These are phyloP conservation scores for Artibeus jamaicensis DNA, from an alignment of 2,797 vertebrate species.

Conservation along the genomic window DNA sequence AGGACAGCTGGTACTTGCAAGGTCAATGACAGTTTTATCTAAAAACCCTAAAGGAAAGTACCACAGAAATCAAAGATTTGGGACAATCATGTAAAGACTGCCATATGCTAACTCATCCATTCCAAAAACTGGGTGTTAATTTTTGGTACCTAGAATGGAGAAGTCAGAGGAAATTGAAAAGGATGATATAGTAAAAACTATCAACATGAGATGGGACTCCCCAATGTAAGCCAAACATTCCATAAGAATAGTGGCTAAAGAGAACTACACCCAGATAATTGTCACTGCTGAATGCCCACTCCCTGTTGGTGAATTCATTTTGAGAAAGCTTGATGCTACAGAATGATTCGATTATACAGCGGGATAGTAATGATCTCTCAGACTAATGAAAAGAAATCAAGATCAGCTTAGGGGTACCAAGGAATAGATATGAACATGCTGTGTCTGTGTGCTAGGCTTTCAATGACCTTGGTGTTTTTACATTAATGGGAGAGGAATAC, in stretches of 20 bases:
- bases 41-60: conserved; percentile 80
- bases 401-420: conserved; percentile 37
- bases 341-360: conserved; percentile 65
- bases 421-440: conserved; percentile 33
- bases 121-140: conserved; percentile 58
- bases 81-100: conserved; percentile 76
- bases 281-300: conserved; percentile 68
- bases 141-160: conserved; percentile 64
- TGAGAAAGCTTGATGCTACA: conserved; percentile 71
- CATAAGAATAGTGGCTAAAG: conserved; percentile 63
- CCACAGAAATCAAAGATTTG: conserved; percentile 79
- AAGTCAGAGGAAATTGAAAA: not conserved
- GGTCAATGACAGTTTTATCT: conserved; percentile 83
- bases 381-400: conserved; percentile 57
- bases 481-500: conserved; percentile 37
- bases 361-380: conserved; percentile 69
- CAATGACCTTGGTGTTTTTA: conserved; percentile 44
- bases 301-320: conserved; percentile 69
- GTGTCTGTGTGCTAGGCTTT: conserved; percentile 7
- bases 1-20: conserved; percentile 84
- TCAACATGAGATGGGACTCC: not conserved
- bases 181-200: conserved; percentile 6
- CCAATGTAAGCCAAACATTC: conserved; percentile 47
- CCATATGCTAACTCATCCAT: conserved; percentile 77
- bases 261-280: conserved; percentile 56